Conservation (phyloP, 2,113 vertebrate species). For the Cyanocitta stelleri region DNA sequence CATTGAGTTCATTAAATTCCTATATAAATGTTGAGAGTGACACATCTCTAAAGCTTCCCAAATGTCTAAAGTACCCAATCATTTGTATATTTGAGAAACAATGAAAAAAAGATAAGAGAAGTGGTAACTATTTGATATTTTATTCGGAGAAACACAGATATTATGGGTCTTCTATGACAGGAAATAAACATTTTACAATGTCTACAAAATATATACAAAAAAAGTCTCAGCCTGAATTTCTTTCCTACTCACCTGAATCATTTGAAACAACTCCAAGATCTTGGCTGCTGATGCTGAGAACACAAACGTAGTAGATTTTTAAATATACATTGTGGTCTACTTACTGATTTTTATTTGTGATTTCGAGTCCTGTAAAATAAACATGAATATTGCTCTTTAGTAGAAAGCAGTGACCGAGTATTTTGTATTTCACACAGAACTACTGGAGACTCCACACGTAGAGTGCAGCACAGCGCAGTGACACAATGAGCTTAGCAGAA, state of each 20-base stretch:
- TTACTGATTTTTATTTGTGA: not conserved
- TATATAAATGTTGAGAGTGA: not conserved
- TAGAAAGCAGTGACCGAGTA: not conserved
- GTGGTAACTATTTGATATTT: not conserved
- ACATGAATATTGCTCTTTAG: not conserved
- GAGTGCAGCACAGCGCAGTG: not conserved
- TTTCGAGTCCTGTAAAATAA: constrained; percentile 2
- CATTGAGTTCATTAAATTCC: not conserved
- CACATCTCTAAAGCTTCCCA: not conserved
- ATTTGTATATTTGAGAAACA: not conserved
- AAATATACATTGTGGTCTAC: not conserved
- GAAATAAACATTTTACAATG: not conserved
- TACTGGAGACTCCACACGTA: not conserved
- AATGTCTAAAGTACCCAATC: not conserved
- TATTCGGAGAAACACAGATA: not conserved
- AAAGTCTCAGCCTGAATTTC: not conserved
- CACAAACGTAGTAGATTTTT: not conserved
- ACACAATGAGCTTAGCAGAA: not conserved
- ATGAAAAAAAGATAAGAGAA: not conserved
- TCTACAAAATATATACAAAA: not conserved
- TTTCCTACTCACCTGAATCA: not conserved
- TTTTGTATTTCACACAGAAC: not conserved
- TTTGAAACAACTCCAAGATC: not conserved
- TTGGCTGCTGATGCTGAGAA: not conserved
- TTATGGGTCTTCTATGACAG: not conserved